Evolutionary conservation across 2,888 invertebrate species (phyloP).

Genomic region (Agrochola lychnidis): DNA sequence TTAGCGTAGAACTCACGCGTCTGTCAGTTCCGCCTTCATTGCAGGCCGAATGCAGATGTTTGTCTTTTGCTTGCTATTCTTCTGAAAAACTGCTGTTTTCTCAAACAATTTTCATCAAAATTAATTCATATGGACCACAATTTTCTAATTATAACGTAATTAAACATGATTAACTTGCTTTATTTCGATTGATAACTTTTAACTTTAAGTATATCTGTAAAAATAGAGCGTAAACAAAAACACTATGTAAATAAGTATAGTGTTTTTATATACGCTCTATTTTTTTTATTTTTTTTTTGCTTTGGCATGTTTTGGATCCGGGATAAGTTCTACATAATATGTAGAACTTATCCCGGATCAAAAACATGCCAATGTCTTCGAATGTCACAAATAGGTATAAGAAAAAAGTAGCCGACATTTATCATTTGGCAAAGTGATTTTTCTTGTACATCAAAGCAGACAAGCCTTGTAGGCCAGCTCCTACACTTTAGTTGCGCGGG

Average conservation of each 20-base stretch:
- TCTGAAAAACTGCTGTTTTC: neutral
- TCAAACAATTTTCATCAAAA: neutral
- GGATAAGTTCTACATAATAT: too few relatives aligned
- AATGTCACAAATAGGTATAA: neutral
- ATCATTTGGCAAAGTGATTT: constrained; percentile 15
- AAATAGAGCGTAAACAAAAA: too few relatives aligned
- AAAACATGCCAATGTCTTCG: constrained; percentile 17
- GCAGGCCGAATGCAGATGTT: constrained; percentile 61
- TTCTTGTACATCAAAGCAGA: constrained; percentile 12
- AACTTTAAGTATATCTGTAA: too few relatives aligned
- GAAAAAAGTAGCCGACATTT: constrained; percentile 12
- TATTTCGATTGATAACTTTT: too few relatives aligned
- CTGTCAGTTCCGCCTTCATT: constrained; percentile 50
- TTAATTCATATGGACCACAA: neutral
- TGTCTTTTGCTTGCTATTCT: constrained; percentile 3
- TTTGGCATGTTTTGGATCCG: too few relatives aligned
- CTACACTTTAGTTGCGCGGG: constrained; percentile 4
- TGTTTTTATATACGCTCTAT: too few relatives aligned
- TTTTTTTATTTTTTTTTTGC: too few relatives aligned
- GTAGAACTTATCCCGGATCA: neutral
- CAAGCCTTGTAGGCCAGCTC: constrained; percentile 6
- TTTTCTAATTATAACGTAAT: neutral
- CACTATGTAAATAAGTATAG: too few relatives aligned
- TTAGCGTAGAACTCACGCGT: constrained; percentile 63
- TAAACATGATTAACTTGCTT: neutral